A percentile compares a stretch with the other conserved stretches of the same genome.
Conservation (phyloP, 37 sponge, comb jelly and placozoan genomes). For the Aplysina aerophoba region DNA sequence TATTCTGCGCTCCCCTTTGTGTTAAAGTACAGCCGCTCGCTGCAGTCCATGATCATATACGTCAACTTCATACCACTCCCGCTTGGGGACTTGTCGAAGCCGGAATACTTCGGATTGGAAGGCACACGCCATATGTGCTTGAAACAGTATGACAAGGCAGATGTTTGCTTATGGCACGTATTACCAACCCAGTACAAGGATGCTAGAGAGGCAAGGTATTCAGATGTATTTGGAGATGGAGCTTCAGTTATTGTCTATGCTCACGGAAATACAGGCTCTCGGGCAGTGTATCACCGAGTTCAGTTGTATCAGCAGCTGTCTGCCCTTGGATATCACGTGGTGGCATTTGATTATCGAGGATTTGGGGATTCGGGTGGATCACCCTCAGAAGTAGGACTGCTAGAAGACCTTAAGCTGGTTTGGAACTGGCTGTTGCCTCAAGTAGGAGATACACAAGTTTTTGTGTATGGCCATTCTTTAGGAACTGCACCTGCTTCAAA, state of each 20-base stretch:
- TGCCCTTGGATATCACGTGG: slow-evolving; percentile 65
- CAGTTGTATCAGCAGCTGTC: slow-evolving; percentile 71
- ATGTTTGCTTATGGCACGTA: slow-evolving; percentile 67
- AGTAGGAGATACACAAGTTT: slow-evolving; percentile 54
- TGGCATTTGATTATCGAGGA: slow-evolving; percentile 92
- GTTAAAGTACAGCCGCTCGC: slow-evolving; percentile 28
- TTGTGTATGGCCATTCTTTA: slow-evolving; percentile 93
- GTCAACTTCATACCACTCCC: slow-evolving; percentile 69
- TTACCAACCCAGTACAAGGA: slow-evolving; percentile 37
- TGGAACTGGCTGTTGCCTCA: slow-evolving; percentile 70
- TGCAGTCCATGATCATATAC: slow-evolving; percentile 60
- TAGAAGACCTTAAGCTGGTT: slow-evolving; percentile 70
- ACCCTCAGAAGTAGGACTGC: slow-evolving; percentile 76
- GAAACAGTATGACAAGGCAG: slow-evolving; percentile 28
- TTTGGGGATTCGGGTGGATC: slow-evolving; percentile 81
- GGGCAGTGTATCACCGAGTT: slow-evolving; percentile 72
- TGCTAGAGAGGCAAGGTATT: slow-evolving; percentile 20
- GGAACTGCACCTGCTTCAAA: slow-evolving; percentile 81
- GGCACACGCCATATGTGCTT: slow-evolving; percentile 46
- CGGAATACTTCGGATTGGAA: slow-evolving; percentile 52
- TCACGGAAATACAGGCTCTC: slow-evolving; percentile 79
- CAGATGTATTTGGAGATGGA: slow-evolving; percentile 46
- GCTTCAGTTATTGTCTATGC: slow-evolving; percentile 72
- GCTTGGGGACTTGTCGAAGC: slow-evolving; percentile 63
- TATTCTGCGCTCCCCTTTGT: slow-evolving; percentile 29